Evolutionary conservation across 35 echinoderm and acorn worm genomes (phyloP).

Genomic region (Hemicentrotus pulcherrimus): DNA sequence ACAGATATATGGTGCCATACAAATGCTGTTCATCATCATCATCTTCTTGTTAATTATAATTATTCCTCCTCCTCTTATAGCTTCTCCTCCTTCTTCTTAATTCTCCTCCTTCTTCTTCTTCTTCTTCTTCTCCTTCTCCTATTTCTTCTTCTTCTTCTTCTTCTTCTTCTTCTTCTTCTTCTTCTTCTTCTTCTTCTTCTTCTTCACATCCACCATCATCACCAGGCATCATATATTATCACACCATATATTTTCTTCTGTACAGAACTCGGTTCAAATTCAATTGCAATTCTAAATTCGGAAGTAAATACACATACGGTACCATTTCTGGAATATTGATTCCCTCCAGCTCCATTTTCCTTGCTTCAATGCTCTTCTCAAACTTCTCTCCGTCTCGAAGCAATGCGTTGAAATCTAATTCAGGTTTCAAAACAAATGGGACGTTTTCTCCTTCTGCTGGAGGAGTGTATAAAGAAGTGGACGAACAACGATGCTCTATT

Average conservation of each 20-base stretch:
- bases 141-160: neutral
- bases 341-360: neutral
- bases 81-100: too few species aligned
- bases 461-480: conserved; percentile 52
- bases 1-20: too few species aligned
- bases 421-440: conserved; percentile 63
- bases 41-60: too few species aligned
- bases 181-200: neutral
- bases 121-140: too few species aligned
- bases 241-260: neutral
- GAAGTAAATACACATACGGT: neutral
- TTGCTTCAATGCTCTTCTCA: conserved; percentile 30
- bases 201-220: neutral
- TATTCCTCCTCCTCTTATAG: too few species aligned
- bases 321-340: conserved; percentile 56
- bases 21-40: too few species aligned
- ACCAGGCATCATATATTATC: conserved; percentile 6
- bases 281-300: too few species aligned
- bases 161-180: neutral
- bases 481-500: neutral
- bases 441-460: conserved; percentile 47
- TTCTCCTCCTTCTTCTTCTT: too few species aligned
- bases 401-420: conserved; percentile 43
- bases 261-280: too few species aligned
- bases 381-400: conserved; percentile 3